Percentiles rank a stretch among this genome's conserved stretches.
Conservation (phyloP, 2,888 invertebrate genomes). For the Iselma pallidipennis region DNA sequence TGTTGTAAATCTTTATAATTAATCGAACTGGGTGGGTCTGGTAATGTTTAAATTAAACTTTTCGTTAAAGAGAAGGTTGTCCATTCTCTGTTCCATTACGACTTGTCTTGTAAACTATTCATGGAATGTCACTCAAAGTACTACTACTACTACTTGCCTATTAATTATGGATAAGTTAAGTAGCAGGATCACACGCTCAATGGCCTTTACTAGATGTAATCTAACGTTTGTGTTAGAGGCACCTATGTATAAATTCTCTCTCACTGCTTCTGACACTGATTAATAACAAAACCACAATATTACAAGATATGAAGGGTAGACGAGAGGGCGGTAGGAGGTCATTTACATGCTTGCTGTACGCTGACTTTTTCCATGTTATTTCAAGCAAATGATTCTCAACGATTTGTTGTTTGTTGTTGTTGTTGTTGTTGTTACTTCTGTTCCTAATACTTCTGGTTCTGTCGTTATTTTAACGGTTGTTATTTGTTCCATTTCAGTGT, state of each 20-base stretch:
- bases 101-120: slow-evolving; percentile 40
- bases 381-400: slow-evolving; percentile 17
- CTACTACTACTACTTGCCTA: slow-evolving; percentile 29
- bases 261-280: slow-evolving; percentile 35
- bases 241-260: not conserved
- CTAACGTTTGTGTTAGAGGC: slow-evolving; percentile 21
- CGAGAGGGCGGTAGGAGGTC: slow-evolving; percentile 23
- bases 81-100: slow-evolving; percentile 9
- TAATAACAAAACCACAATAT: slow-evolving; percentile 31
- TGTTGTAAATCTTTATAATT: not conserved
- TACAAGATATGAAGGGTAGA: slow-evolving; percentile 16
- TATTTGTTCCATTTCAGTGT: slow-evolving; percentile 9
- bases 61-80: not conserved
- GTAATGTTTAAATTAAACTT: slow-evolving; percentile 20
- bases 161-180: slow-evolving; percentile 44
- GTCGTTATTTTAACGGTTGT: not conserved
- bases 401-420: slow-evolving; percentile 23
- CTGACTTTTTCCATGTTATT: slow-evolving; percentile 29
- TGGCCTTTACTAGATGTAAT: slow-evolving; percentile 33
- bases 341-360: slow-evolving; percentile 35
- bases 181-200: slow-evolving; percentile 26
- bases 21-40: not conserved
- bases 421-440: not conserved
- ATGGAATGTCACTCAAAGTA: slow-evolving; percentile 41
- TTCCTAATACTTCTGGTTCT: not conserved